Evolutionary conservation across 2,888 invertebrate genomes (phyloP), one percentile per base, ranked within the genome.

Genomic region (Myopa testacea): DNA sequence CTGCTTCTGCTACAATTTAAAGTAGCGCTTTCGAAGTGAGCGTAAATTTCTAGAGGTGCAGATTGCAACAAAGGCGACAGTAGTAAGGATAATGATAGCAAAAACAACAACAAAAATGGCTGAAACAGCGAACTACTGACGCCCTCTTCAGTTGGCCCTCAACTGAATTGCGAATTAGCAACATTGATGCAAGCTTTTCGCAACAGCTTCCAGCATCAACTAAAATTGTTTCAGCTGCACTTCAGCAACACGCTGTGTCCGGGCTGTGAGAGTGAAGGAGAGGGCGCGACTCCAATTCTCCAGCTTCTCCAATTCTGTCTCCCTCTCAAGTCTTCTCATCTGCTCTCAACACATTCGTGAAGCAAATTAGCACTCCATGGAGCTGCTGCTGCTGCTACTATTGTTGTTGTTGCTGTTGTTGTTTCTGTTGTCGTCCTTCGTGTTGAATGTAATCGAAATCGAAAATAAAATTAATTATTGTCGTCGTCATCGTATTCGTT

Each of bases 381-480:
- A 65, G 65, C 38, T 37, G 65, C 38, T 12, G 62, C 8, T 12
- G 19, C 62, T 62, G 62, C 4, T 14, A 8, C 8, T 65, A 37
- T 37, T 65, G 26, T 34, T 65, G 50, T 12, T 45, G 68, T 5
- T 45, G n/a, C 50, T 16, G 55, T 1, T 55, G 55, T 12, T 55
- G 55, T 12, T n/a, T 10, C n/a, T 14, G 16, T 55, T 55, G 55
- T n/a, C 55, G 55, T n/a, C 10, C 4, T n/a, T n/a, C 5, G 5
- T 55, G 55, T 55, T 55, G 55, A 55, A 55, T 55, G 55, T 14
- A 68, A 60, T 75, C 68, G 26, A 75, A 75, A 75, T 75, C 40
- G 76, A 71, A 76, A 76, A 76, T 76, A 58, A 76, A 76, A 76
- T 76, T 76, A 76, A 76, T 76, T 76, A 70, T 76, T 63, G 76